Conservation (phyloP, 92 coral and sea anemone species). For the Phenganax stokvisi region DNA sequence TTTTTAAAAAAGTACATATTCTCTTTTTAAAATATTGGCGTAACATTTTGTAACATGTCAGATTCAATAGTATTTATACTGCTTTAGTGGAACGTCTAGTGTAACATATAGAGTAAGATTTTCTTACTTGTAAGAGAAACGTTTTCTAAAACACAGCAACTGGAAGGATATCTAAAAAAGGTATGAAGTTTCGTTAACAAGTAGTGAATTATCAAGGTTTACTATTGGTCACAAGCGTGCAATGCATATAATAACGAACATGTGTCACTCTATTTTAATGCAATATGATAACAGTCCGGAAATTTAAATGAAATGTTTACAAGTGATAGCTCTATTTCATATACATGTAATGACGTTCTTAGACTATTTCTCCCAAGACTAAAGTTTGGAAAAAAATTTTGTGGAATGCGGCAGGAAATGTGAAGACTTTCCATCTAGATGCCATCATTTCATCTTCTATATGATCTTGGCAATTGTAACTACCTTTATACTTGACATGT, state of each 20-base stretch:
- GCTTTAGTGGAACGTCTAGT: too few species aligned
- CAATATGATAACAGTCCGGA: background rate
- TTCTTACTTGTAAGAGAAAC: background rate
- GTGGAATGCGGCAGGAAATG: constrained; percentile 14
- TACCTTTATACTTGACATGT: background rate
- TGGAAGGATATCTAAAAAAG: too few species aligned
- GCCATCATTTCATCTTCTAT: constrained; percentile 46
- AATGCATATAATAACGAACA: too few species aligned
- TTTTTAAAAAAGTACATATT: too few species aligned
- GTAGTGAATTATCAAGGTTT: too few species aligned
- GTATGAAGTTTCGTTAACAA: too few species aligned
- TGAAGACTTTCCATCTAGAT: constrained; percentile 36
- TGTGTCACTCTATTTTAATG: too few species aligned
- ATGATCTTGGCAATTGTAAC: constrained; percentile 20
- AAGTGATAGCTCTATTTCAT: too few species aligned
- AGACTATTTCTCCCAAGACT: constrained; percentile 20
- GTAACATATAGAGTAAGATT: background rate
- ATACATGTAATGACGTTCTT: too few species aligned
- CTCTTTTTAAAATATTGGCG: background rate
- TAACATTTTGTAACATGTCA: background rate
- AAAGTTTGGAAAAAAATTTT: constrained; percentile 32
- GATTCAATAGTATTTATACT: too few species aligned
- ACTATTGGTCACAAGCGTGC: too few species aligned
- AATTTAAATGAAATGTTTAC: background rate
- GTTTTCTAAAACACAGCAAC: background rate